Conservation (phyloP, 2,888 invertebrate genomes). For the Eretmocerus hayati region DNA sequence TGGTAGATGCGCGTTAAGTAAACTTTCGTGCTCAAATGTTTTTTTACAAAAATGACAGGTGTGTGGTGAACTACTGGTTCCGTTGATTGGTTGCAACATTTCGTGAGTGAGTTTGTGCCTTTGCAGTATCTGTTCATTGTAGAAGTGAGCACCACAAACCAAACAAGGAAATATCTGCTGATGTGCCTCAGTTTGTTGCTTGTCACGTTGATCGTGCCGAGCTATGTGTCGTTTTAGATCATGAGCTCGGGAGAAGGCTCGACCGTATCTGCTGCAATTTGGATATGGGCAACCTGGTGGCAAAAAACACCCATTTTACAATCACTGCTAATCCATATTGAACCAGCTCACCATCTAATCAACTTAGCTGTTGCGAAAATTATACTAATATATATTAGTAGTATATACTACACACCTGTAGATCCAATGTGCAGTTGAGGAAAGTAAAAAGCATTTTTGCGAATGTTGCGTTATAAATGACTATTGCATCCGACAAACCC, state of each 20-base stretch:
- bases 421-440: too few relatives aligned
- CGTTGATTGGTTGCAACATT: constrained; percentile 10
- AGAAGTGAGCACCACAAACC: constrained; percentile 31
- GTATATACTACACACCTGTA: too few relatives aligned
- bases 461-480: too few relatives aligned
- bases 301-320: too few relatives aligned
- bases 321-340: too few relatives aligned
- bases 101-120: constrained; percentile 21
- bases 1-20: constrained; percentile 37
- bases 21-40: constrained; percentile 36
- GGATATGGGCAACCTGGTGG: constrained; percentile 39
- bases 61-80: constrained; percentile 21
- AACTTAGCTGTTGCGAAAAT: too few relatives aligned
- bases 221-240: constrained; percentile 43
- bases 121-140: constrained; percentile 28
- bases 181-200: constrained; percentile 25
- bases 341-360: too few relatives aligned
- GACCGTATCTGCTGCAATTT: constrained; percentile 39
- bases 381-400: too few relatives aligned
- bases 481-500: too few relatives aligned
- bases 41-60: constrained; percentile 41
- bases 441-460: too few relatives aligned
- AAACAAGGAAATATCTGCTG: constrained; percentile 28
- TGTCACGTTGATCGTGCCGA: constrained; percentile 39
- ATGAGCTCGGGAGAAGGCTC: constrained; percentile 42